A percentile compares a stretch with the other conserved stretches of the same genome.
Evolutionary conservation across 2,113 vertebrate genomes (phyloP).

Genomic region (Sebastes fasciatus): DNA sequence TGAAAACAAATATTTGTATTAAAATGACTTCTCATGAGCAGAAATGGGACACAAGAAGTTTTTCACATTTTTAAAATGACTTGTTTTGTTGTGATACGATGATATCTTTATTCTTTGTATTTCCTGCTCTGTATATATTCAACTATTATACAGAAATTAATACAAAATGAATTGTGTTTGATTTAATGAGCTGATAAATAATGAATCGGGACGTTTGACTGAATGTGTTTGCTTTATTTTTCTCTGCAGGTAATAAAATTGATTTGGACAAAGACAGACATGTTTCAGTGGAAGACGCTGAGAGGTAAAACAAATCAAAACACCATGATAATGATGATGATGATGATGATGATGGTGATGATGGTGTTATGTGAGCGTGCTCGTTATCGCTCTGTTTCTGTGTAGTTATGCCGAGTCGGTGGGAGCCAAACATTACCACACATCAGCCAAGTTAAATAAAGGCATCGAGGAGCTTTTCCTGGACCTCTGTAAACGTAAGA

Average conservation of each 20-base stretch:
- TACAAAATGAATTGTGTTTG: too few species aligned
- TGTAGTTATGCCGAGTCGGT: constrained; percentile 96
- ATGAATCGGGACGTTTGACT: too few species aligned
- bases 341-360: too few species aligned
- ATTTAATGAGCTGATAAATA: too few species aligned
- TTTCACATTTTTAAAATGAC: too few species aligned
- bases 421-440: constrained; percentile 98
- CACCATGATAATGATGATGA: background rate
- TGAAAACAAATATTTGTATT: too few species aligned
- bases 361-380: background rate
- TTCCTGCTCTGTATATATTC: too few species aligned
- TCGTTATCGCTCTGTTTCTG: background rate
- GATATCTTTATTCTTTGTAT: too few species aligned
- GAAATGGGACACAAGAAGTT: too few species aligned
- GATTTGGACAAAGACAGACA: constrained; percentile 98
- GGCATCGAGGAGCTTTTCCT: constrained; percentile 99
- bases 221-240: background rate
- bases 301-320: constrained; percentile 84
- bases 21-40: too few species aligned
- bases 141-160: too few species aligned
- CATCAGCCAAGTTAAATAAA: constrained; percentile 98
- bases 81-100: too few species aligned
- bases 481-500: constrained; percentile 98
- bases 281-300: constrained; percentile 96
- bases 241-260: constrained; percentile 93